These are phyloP conservation scores for Etheostoma spectabile DNA, from an alignment of 2,113 vertebrate genomes.

Conservation along the genomic window DNA sequence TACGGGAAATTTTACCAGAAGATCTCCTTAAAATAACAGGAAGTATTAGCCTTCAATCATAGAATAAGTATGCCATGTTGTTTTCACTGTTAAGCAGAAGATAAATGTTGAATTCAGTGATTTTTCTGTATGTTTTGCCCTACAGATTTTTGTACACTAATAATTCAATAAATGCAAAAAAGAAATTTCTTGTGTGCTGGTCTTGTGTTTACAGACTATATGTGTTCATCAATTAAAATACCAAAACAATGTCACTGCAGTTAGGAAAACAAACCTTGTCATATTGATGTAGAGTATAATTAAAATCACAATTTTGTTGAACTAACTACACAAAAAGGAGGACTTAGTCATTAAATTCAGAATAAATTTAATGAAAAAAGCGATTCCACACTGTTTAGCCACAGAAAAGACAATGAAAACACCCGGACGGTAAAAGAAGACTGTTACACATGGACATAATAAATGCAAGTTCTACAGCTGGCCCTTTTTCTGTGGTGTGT, in stretches of 20 bases:
- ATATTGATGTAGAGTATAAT: not conserved
- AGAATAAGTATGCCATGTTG: not conserved
- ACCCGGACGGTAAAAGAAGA: not conserved
- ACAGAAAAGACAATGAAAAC: not conserved
- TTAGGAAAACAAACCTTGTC: not conserved
- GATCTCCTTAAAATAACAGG: not conserved
- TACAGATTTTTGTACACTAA: not conserved
- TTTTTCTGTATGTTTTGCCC: not conserved
- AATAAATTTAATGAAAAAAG: conserved; percentile 25
- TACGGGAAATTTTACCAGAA: not conserved
- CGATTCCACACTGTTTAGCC: not conserved
- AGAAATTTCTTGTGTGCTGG: conserved; percentile 15
- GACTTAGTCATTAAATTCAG: not conserved
- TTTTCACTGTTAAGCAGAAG: not conserved
- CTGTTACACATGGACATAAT: not conserved
- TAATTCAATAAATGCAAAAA: conserved; percentile 55
- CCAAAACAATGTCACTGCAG: not conserved
- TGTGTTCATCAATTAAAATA: not conserved
- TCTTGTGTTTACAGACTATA: conserved; percentile 27
- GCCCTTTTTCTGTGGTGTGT: not conserved
- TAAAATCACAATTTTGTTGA: not conserved
- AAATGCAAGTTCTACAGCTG: not conserved
- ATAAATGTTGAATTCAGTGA: not conserved
- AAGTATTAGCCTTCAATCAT: not conserved
- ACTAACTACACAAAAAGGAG: not conserved